Conservation (phyloP, 2,888 invertebrate species). For the Mesochorus sp. region DNA sequence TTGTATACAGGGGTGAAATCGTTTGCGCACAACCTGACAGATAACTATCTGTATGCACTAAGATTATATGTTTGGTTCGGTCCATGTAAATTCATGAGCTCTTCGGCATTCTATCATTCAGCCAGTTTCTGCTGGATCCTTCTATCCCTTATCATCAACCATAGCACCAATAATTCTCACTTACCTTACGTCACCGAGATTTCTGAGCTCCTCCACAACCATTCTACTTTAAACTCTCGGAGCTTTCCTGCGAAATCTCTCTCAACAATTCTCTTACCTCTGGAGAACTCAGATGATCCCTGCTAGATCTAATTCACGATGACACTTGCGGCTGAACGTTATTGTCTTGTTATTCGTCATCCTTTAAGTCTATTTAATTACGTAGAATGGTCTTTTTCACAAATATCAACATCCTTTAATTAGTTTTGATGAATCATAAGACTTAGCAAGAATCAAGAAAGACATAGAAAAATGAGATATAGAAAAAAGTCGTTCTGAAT, state of each 20-base stretch:
- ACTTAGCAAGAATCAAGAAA: too few relatives aligned
- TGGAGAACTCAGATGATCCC: not conserved
- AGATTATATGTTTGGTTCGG: constrained; percentile 67
- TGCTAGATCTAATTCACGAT: constrained; percentile 34
- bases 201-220: not conserved
- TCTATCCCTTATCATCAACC: constrained; percentile 13
- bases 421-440: too few relatives aligned
- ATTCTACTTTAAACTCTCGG: not conserved
- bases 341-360: not conserved
- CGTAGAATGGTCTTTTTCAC: not conserved
- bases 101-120: constrained; percentile 62
- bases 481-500: not conserved
- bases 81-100: constrained; percentile 72
- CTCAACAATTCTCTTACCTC: constrained; percentile 33
- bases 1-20: constrained; percentile 23
- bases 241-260: constrained; percentile 13
- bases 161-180: constrained; percentile 16
- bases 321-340: not conserved
- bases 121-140: constrained; percentile 56
- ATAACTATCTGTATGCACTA: constrained; percentile 63
- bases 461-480: not conserved
- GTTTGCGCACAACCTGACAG: constrained; percentile 25
- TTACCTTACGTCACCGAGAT: constrained; percentile 23
- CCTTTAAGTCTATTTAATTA: not conserved
- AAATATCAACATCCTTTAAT: not conserved